Evolutionary conservation across 2,797 vertebrate species (phyloP).

Genomic region (Liasis olivaceus): DNA sequence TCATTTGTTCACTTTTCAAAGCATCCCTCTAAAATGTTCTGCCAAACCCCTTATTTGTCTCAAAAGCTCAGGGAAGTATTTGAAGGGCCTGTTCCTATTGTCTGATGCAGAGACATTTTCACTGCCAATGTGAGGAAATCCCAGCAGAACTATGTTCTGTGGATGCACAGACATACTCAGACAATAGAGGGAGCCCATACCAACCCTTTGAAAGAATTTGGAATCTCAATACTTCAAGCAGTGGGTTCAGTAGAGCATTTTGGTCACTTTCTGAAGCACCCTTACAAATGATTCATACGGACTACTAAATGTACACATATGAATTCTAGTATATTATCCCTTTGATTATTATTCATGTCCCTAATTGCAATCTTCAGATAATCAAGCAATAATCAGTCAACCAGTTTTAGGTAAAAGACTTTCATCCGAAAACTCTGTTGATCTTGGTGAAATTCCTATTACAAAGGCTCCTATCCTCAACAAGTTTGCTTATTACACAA

Average conservation of each 20-base stretch:
- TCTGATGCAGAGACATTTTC: background rate
- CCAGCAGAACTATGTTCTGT: background rate
- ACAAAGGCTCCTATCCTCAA: slow-evolving; percentile 28
- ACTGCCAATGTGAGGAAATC: background rate
- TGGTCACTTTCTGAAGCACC: background rate
- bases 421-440: slow-evolving; percentile 33
- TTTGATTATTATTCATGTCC: slow-evolving; percentile 20
- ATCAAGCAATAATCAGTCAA: slow-evolving; percentile 36
- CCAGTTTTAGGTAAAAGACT: slow-evolving; percentile 30
- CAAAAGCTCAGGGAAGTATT: background rate
- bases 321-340: background rate
- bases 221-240: background rate
- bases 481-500: slow-evolving; percentile 36
- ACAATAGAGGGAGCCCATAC: background rate
- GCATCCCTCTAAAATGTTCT: background rate
- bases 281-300: background rate
- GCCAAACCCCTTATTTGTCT: background rate
- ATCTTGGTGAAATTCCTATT: slow-evolving; percentile 37
- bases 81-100: background rate
- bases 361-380: slow-evolving; percentile 35
- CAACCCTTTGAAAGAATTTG: background rate
- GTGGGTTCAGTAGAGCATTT: background rate
- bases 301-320: background rate
- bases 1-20: background rate
- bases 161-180: background rate